phyloP scores from a whole-genome alignment of 2,113 vertebrate species.

The Octodon degus region DNA sequence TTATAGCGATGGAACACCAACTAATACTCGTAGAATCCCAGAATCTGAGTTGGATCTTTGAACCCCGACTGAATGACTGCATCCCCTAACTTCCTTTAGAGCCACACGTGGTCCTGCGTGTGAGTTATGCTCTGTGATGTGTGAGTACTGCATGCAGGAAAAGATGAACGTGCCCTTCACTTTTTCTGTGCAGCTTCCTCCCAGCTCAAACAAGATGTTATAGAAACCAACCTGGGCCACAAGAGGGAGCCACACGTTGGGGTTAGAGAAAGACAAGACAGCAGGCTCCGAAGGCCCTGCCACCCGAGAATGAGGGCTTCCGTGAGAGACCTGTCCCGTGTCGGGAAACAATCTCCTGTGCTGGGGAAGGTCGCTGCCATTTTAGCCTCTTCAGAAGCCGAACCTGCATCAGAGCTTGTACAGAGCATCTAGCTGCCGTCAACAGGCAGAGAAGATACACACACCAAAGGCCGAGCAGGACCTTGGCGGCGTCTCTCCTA shows the following conservation, averaged over 20 bases:
- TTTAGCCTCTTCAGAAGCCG: not conserved
- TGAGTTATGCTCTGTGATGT: not conserved
- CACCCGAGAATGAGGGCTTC: too few relatives aligned
- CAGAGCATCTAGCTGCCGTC: not conserved
- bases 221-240: not conserved
- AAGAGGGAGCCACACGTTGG: not conserved
- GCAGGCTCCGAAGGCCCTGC: not conserved
- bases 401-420: not conserved
- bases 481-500: not conserved
- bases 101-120: too few relatives aligned
- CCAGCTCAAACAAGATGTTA: not conserved
- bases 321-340: too few relatives aligned
- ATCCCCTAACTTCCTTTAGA: not conserved
- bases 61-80: too few relatives aligned
- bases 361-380: not conserved
- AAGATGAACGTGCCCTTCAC: not conserved
- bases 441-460: not conserved
- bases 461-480: not conserved
- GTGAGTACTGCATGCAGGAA: not conserved
- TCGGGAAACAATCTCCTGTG: not conserved
- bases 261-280: not conserved
- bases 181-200: not conserved
- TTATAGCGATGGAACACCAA: not conserved
- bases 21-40: not conserved
- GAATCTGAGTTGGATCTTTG: not conserved